Base-by-base conservation (phyloP, 2,113 vertebrate genomes). In the Chinchilla lanigera region DNA sequence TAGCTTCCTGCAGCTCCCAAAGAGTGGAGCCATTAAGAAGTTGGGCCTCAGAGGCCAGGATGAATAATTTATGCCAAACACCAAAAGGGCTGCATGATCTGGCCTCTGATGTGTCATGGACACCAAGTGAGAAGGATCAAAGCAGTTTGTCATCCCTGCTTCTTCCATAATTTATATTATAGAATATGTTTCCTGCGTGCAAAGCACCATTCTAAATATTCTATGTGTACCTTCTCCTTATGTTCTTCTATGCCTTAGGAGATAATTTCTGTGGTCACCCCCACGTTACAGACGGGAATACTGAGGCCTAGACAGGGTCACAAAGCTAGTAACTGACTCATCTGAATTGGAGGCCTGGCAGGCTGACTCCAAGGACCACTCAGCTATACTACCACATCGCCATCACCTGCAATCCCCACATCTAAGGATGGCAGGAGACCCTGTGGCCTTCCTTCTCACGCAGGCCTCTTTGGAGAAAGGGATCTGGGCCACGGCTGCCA, bases 301-400 rank as follows among this genome's bases (percentile, higher is more conserved):
- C 47, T 20, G 60, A 95, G 60, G 50, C 41, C 88, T 33, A 54
- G 47, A 41, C 38, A 82, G 30, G 58, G 71, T 50, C 73, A 56
- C 82, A 78, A 56, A 89, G 60, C 3, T 63, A 44, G 50, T 38
- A n/a, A 85, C 0, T 17, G 44, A 20, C 38, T 81, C 52, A 30
- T 30, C 35, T 88, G n/a, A 86, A 95, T 86, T 67, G 85, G 71
- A 87, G 47, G 38, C 54, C 61, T 95, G n/a, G 44, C 35, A 84
- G 1, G 30, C 9, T 2, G 28, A 91, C 26, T 91, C 30, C 4
- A 54, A 56, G 33, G 7, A 54, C 30, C 75, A 73, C 56, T 33
- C 11, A 6, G 33, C 54, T 47, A 10, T 7, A 35, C 12, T 7
- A 56, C 28, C 84, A 65, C 16, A 19, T 3, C 7, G 1, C 58